Evolutionary conservation across 2,797 vertebrate species (phyloP).

Genomic region (Rhinatrema bivittatum): DNA sequence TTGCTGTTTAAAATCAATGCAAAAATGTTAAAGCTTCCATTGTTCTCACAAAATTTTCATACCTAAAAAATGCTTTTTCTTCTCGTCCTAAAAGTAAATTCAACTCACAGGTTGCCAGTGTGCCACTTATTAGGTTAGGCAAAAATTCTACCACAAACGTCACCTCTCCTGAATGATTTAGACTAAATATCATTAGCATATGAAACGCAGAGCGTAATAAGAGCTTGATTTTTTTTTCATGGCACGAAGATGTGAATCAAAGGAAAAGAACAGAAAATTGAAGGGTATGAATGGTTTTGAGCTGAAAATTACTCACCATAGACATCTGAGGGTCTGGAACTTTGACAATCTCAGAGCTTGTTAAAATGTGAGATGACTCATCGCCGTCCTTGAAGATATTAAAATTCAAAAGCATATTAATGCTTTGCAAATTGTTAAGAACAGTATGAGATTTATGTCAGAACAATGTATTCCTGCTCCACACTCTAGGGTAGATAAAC

Average conservation of each 20-base stretch:
- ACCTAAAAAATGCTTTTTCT: neutral
- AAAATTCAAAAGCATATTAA: neutral
- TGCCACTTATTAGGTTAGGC: too few relatives aligned
- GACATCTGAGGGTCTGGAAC: constrained; percentile 97
- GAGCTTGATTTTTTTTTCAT: too few relatives aligned
- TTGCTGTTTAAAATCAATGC: too few relatives aligned
- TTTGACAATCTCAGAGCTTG: constrained; percentile 91
- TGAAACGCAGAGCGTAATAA: too few relatives aligned
- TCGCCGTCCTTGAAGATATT: constrained; percentile 77
- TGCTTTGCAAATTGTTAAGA: neutral
- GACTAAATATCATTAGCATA: too few relatives aligned
- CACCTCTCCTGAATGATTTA: too few relatives aligned
- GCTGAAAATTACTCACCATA: constrained; percentile 77
- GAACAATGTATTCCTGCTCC: neutral
- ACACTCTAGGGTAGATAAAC: neutral
- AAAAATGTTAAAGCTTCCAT: too few relatives aligned
- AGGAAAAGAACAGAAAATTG: too few relatives aligned
- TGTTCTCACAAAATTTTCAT: neutral
- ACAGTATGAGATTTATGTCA: neutral
- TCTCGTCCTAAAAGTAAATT: neutral
- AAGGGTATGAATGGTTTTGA: too few relatives aligned
- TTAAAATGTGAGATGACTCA: constrained; percentile 73
- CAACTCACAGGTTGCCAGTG: too few relatives aligned
- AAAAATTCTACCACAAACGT: too few relatives aligned
- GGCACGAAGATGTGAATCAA: too few relatives aligned